Percentiles rank a stretch among this genome's conserved stretches.
Evolutionary conservation across 2,888 invertebrate species (phyloP).

Genomic region (Synanthedon andrenaeformis): DNA sequence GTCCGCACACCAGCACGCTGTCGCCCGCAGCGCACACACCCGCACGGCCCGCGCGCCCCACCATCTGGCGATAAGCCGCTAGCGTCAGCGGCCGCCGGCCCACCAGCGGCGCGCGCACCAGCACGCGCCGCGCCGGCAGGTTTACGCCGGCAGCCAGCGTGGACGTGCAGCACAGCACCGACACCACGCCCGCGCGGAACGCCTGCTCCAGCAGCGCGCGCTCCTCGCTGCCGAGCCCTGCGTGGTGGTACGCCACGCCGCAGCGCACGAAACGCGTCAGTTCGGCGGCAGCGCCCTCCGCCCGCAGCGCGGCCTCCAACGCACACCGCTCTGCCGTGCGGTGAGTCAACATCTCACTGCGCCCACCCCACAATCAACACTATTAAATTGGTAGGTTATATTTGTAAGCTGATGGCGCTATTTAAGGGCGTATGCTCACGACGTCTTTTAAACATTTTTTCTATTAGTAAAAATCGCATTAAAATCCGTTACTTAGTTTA

Average conservation of each 20-base stretch:
- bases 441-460: too few species aligned
- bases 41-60: slow-evolving; percentile 92
- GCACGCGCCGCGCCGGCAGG: slow-evolving; percentile 91
- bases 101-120: slow-evolving; percentile 86
- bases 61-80: slow-evolving; percentile 94
- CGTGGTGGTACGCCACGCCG: slow-evolving; percentile 95
- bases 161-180: slow-evolving; percentile 93
- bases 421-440: too few species aligned
- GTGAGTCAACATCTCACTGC: slow-evolving; percentile 35
- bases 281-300: slow-evolving; percentile 76
- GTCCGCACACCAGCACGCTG: slow-evolving; percentile 83
- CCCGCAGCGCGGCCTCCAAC: slow-evolving; percentile 63
- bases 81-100: slow-evolving; percentile 80
- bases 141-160: slow-evolving; percentile 98
- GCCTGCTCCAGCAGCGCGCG: slow-evolving; percentile 85
- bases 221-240: slow-evolving; percentile 90
- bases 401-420: too few species aligned
- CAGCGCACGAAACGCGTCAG: slow-evolving; percentile 76
- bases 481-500: too few species aligned
- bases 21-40: slow-evolving; percentile 80
- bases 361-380: too few species aligned
- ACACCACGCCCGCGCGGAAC: slow-evolving; percentile 79
- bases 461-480: too few species aligned
- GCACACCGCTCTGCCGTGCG: slow-evolving; percentile 25
- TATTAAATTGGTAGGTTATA: not conserved